Conservation (phyloP, 2,797 vertebrate genomes). For the Mus spretus region DNA sequence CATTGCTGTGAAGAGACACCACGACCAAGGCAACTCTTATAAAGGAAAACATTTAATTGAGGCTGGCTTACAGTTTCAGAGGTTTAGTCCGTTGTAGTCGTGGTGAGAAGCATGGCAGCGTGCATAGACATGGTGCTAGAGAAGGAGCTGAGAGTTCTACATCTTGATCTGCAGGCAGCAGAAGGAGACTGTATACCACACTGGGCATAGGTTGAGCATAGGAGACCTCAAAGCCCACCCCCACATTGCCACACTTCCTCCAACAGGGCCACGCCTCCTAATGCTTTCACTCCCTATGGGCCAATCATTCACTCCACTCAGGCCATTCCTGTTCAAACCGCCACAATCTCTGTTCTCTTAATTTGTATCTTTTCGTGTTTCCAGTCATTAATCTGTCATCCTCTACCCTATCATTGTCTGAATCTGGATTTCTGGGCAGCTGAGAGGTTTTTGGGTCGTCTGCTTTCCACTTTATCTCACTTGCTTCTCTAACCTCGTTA, state of each 20-base stretch:
- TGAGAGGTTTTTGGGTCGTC: not conserved
- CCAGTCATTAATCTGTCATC: not conserved
- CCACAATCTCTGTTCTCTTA: not conserved
- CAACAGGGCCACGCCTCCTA: too few relatives aligned
- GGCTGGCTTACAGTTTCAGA: not conserved
- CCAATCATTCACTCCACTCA: too few relatives aligned
- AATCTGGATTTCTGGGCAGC: conserved; percentile 7
- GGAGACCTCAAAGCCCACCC: not conserved
- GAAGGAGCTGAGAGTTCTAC: not conserved
- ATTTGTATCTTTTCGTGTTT: not conserved
- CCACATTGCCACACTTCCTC: not conserved
- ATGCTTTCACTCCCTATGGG: not conserved
- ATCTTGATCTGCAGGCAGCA: not conserved
- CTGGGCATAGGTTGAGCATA: not conserved
- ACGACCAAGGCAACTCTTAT: not conserved
- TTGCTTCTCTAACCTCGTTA: not conserved
- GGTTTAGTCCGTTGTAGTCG: not conserved
- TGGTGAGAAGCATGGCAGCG: not conserved
- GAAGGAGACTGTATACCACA: not conserved
- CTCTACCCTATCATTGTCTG: not conserved
- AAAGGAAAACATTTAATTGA: not conserved
- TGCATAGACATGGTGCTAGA: not conserved
- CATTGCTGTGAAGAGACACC: not conserved
- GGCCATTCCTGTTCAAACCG: not conserved
- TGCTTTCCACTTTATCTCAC: not conserved